Base-by-base conservation (phyloP, 2,797 vertebrate species). In the Oreonectes daqikongensis region DNA sequence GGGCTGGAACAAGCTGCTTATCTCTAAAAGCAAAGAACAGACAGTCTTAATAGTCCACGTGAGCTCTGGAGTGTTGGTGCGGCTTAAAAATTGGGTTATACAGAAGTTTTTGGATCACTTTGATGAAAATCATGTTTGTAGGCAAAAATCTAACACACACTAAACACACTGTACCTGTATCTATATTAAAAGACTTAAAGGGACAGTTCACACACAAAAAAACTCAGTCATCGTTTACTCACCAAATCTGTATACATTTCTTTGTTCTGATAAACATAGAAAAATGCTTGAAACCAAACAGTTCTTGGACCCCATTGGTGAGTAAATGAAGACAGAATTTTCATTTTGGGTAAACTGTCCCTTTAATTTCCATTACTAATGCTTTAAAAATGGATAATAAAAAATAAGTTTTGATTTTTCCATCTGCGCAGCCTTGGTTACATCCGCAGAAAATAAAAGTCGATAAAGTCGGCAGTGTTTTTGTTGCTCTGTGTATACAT, bases 21-120 rank as follows among this genome's bases (percentile, higher is more conserved):
- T 75, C 72, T 55, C 5, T 12, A 57, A 28, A n/a, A 12, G 50
- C 1, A 15, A 66, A 75, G 38, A 65, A 65, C 72, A 74, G 72
- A 65, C 17, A 4, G 61, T 53, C 48, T 55, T 42, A 52, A 40
- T 52, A 48, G 30, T 40, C 64, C 44, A 22, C 4, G 10, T 26
- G 42, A 61, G 44, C 59, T n/a, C 22, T 24, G 24, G 30, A 30
- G 24, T 24, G 48, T 74, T 12, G 42, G 6, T 18, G 46, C 44
- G 60, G 72, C 11, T 52, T 30, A 6, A 74, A 53, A 53, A 64
- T n/a, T 2, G 52, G 7, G 11, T 60, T 10, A 60, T 32, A 2
- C 17, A 60, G 32, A 38, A 15, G 40, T 40, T 35, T 26, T 70
- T 40, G 8, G 52, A 69, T n/a, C 22, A 63, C 9, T 63, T 35